phyloP scores from a whole-genome alignment of 2,113 vertebrate genomes.

The Pogonocichla stellata region DNA sequence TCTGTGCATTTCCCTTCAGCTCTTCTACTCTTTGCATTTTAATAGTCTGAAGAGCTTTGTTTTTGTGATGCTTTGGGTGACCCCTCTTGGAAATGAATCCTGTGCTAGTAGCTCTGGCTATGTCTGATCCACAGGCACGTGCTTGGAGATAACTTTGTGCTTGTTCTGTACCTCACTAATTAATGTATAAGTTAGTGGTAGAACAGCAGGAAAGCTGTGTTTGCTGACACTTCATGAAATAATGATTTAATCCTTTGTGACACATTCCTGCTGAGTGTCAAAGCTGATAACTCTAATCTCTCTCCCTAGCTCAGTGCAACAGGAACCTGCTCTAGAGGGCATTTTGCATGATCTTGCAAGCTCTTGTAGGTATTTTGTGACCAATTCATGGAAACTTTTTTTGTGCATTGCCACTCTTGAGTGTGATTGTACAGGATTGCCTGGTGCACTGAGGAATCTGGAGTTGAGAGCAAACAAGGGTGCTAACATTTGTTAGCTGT shows the following conservation, averaged over 20 bases:
- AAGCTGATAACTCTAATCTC: constrained; percentile 56
- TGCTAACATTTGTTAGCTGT: not conserved
- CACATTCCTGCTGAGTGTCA: constrained; percentile 53
- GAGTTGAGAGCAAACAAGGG: not conserved
- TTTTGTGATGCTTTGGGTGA: not conserved
- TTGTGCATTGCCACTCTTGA: not conserved
- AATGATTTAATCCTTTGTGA: constrained; percentile 31
- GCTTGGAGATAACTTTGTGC: not conserved
- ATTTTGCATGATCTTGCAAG: not conserved
- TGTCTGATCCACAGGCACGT: not conserved
- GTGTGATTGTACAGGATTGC: not conserved
- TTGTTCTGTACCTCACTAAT: constrained; percentile 33
- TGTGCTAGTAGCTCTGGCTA: not conserved
- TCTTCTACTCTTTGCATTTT: not conserved
- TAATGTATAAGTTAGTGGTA: constrained; percentile 43
- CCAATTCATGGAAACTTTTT: not conserved
- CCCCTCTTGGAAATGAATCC: not conserved
- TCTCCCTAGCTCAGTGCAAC: not conserved
- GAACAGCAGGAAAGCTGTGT: constrained; percentile 35
- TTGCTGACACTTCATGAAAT: constrained; percentile 46
- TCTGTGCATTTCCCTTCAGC: not conserved
- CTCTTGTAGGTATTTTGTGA: not conserved
- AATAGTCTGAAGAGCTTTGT: not conserved
- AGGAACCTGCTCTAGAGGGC: not conserved
- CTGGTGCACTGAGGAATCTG: not conserved